Evolutionary conservation across 2,888 invertebrate species (phyloP), one percentile per base, ranked within the genome.

Genomic region (Callinectes sapidus): DNA sequence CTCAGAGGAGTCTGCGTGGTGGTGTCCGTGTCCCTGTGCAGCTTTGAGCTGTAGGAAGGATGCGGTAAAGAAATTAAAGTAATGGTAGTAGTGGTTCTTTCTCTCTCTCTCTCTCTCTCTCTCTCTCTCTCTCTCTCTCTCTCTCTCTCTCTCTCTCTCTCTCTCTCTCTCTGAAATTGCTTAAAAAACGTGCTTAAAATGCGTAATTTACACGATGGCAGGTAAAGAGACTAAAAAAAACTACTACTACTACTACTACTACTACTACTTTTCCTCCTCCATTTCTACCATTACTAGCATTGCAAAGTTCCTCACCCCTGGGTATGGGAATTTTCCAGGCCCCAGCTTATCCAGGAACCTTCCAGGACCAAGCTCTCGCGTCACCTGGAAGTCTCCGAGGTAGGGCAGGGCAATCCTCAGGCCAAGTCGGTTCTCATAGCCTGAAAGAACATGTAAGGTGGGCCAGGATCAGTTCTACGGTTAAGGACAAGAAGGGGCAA

Each of bases 361-460:
- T 8, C 94, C 94, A 18, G 94, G 94, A 10, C 94, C 94, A 14
- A 92, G 32, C 66, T 94, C 94, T 10, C 94, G 86, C 13, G 94
- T 91, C 42, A 92, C 93, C 87, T 94, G 94, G 55, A 94, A 94
- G 91, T 94, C 94, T 14, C 94, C 94, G 16, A 94, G 13, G 66
- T 92, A 93, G 14, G 94, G 94, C 14, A 94, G 85, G 8, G 94
- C 92, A 2, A 94, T 39, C 10, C 93, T 32, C 28, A 94, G 32
- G 6, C 94, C 94, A 5, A 93, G 61, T 2, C 94, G 42, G 28
- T 94, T 93, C 61, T 94, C 94, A 14, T 77, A 92, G 8, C 94
- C 94, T 94, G 90, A 1, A 66, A 77, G 23, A 14, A 32, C 2
- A 90, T 23, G 61, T 10, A 87, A 3, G 16, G 16, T 61, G 87